A percentile compares a stretch with the other conserved stretches of the same genome.
These are phyloP conservation scores for Rhinichthys osculus DNA, from an alignment of 2,797 vertebrate genomes.

Conservation along the genomic window DNA sequence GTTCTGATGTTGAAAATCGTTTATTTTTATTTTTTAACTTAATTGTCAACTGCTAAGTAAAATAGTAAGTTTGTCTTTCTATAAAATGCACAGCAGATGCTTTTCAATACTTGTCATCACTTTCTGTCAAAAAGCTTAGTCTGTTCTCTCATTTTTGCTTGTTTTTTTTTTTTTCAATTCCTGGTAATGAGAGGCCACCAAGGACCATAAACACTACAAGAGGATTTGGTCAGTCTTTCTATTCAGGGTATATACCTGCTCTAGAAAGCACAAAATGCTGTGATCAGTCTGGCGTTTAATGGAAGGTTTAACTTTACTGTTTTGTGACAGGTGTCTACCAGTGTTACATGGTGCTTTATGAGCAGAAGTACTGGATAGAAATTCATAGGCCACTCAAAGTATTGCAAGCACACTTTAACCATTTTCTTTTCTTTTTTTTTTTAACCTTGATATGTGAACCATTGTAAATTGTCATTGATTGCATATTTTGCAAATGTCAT, in stretches of 20 bases:
- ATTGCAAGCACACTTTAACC: slow-evolving; percentile 7
- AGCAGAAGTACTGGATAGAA: slow-evolving; percentile 8
- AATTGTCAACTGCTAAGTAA: not conserved
- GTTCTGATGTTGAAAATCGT: not conserved
- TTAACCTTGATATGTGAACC: slow-evolving; percentile 8
- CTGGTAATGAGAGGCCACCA: not conserved
- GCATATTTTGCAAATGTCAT: slow-evolving; percentile 17
- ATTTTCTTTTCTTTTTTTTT: not conserved
- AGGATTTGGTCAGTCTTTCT: not conserved
- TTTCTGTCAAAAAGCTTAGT: slow-evolving; percentile 2
- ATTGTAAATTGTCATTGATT: slow-evolving; percentile 36
- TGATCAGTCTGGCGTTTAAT: not conserved
- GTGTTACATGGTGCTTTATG: slow-evolving; percentile 9
- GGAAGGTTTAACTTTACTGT: not conserved
- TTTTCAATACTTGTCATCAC: not conserved
- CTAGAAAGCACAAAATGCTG: not conserved
- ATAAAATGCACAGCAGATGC: not conserved
- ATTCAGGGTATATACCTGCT: not conserved
- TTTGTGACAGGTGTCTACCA: not conserved
- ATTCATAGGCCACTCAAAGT: not conserved
- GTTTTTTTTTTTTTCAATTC: not conserved
- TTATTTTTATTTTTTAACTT: not conserved
- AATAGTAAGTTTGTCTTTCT: slow-evolving; percentile 7
- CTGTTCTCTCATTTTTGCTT: not conserved
- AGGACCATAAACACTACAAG: slow-evolving; percentile 5